Evolutionary conservation across 2,888 invertebrate species (phyloP).

Genomic region (Maniola hyperantus): DNA sequence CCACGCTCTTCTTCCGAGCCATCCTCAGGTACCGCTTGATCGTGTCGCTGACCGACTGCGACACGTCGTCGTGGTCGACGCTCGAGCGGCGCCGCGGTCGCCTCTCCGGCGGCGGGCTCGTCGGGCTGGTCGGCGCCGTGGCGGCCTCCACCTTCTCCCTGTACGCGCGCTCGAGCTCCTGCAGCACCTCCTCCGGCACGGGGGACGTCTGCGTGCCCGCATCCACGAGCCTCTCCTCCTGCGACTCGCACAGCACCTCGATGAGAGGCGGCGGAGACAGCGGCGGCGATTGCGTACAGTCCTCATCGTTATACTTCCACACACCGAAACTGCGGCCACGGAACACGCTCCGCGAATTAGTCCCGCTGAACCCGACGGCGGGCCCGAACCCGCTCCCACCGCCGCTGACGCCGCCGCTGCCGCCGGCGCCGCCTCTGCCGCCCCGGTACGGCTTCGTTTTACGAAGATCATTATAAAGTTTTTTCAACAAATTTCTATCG

Average conservation of each 20-base stretch:
- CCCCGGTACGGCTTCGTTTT: slow-evolving; percentile 83
- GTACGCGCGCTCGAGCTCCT: slow-evolving; percentile 74
- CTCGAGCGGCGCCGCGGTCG: slow-evolving; percentile 86
- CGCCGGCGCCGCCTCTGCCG: slow-evolving; percentile 62
- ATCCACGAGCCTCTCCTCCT: slow-evolving; percentile 79
- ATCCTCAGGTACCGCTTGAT: slow-evolving; percentile 93
- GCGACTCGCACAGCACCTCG: slow-evolving; percentile 84
- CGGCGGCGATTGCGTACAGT: slow-evolving; percentile 65
- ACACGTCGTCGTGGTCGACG: slow-evolving; percentile 92
- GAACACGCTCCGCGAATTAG: slow-evolving; percentile 60
- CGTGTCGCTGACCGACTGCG: slow-evolving; percentile 93
- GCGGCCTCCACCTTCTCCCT: slow-evolving; percentile 69
- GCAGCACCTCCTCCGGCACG: slow-evolving; percentile 80
- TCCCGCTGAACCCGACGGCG: slow-evolving; percentile 63
- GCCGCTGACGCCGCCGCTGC: slow-evolving; percentile 46
- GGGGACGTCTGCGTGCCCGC: slow-evolving; percentile 85
- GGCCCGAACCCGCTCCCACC: slow-evolving; percentile 60
- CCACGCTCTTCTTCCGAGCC: slow-evolving; percentile 93
- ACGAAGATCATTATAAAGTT: slow-evolving; percentile 87
- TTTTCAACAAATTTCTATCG: slow-evolving; percentile 88
- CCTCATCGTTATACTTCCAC: slow-evolving; percentile 55
- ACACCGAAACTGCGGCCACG: slow-evolving; percentile 55
- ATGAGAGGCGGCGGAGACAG: slow-evolving; percentile 86
- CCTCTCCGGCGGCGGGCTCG: slow-evolving; percentile 66
- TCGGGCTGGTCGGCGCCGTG: slow-evolving; percentile 72